Base-by-base conservation (phyloP, 2,113 vertebrate genomes). In the Todiramphus chloris region DNA sequence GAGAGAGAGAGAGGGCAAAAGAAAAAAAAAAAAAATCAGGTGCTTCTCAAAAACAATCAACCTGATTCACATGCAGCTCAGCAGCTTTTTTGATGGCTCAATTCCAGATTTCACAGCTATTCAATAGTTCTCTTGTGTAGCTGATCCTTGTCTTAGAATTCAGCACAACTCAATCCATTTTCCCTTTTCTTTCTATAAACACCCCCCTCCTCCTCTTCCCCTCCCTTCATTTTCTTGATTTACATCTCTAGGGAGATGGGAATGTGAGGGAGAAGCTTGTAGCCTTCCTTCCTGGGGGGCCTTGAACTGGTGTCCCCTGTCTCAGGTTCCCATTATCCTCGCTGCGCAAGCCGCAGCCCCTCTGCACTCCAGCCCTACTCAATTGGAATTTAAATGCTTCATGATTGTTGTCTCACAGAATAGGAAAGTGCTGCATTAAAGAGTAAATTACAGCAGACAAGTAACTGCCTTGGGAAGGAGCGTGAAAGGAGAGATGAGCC, bases 351-450 rank as follows among this genome's bases (percentile, higher is more conserved):
- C 96, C 59, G 66, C 64, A 87, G 96, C 94, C 96, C 95, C 93
- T 93, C 95, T 97, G 93, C 96, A 94, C 96, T 95, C 92, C 87
- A 87, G 96, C 95, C 93, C 97, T 96, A 98, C 97, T 98, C 97
- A 97, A 97, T 97, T 97, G 97, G 97, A 98, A 98, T 98, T 98
- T 98, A 97, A 98, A 98, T 98, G 97, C 97, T 96, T 93, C 75
- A 89, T 95, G 95, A 98, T 97, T 98, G 97, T 98, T 97, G 97
- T 93, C 96, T 87, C 63, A 91, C 93, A 97, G 94, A 97, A 97
- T 97, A 94, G 96, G 87, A 94, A 95, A 97, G 95, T 85, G 90
- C 97, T 94, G 95, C 89, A 93, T 97, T 97, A 97, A 96, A 96
- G 94, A 97, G 95, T 97, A 97, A 97, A 97, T 97, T 96, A 97